Conservation (phyloP, 2,113 vertebrate species). For the Lethenteron reissneri region DNA sequence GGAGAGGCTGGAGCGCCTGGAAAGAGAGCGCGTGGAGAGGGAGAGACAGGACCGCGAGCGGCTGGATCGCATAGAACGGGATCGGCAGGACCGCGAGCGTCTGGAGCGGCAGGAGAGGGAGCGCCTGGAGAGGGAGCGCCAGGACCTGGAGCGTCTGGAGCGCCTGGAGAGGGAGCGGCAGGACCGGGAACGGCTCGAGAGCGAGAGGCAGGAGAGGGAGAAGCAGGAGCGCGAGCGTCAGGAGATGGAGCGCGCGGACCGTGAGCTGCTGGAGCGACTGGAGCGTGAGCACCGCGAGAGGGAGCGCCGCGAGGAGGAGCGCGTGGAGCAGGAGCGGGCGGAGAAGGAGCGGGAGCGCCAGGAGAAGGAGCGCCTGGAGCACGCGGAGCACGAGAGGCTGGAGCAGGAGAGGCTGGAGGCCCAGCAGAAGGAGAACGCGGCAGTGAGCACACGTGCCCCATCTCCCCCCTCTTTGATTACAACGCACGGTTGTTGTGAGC, state of each 20-base stretch:
- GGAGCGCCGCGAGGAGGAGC: conserved; percentile 27
- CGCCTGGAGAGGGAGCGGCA: conserved; percentile 38
- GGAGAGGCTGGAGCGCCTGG: conserved; percentile 25
- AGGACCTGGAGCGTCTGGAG: conserved; percentile 27
- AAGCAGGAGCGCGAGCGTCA: conserved; percentile 34
- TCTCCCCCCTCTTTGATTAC: too few relatives aligned
- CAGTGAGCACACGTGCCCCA: background rate
- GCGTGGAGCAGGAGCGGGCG: conserved; percentile 22
- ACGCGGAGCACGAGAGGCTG: conserved; percentile 18
- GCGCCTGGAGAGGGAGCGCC: conserved; percentile 20
- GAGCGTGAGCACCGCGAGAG: conserved; percentile 31
- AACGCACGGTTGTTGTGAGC: background rate
- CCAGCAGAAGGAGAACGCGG: conserved; percentile 1
- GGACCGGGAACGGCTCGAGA: conserved; percentile 19
- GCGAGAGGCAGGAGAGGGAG: conserved; percentile 33
- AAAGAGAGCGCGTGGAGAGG: background rate
- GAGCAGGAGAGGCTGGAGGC: background rate
- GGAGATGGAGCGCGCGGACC: conserved; percentile 37
- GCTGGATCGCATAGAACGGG: background rate
- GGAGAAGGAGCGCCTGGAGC: conserved; percentile 36
- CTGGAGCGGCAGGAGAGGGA: conserved; percentile 59
- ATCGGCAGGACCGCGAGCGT: conserved; percentile 33
- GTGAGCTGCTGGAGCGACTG: conserved; percentile 43
- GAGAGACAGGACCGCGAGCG: background rate
- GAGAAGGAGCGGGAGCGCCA: conserved; percentile 44